Evolutionary conservation across 2,113 vertebrate genomes (phyloP).

Genomic region (Alosa alosa): DNA sequence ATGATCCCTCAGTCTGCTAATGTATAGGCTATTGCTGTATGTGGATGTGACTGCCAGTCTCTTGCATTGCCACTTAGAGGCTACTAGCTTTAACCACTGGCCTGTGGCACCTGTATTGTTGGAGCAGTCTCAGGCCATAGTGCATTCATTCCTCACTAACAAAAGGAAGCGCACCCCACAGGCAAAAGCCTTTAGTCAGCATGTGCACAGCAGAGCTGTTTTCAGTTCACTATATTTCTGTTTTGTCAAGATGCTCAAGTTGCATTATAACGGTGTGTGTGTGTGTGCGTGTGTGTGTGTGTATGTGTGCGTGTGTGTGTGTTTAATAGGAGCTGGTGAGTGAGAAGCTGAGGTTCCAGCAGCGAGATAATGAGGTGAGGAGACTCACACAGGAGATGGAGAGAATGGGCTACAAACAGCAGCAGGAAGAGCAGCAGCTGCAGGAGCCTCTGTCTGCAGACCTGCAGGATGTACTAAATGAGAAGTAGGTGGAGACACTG

Average conservation of each 20-base stretch:
- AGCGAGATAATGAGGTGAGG: slow-evolving; percentile 95
- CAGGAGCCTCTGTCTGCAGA: slow-evolving; percentile 79
- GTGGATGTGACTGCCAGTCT: background rate
- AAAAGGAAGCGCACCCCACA: background rate
- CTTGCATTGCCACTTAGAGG: background rate
- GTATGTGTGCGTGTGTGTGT: background rate
- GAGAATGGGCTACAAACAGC: slow-evolving; percentile 96
- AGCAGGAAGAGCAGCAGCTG: slow-evolving; percentile 73
- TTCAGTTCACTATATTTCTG: background rate
- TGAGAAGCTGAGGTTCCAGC: slow-evolving; percentile 92
- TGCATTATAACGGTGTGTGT: background rate
- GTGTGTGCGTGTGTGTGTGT: slow-evolving; percentile 23
- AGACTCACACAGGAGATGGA: slow-evolving; percentile 95
- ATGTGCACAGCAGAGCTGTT: background rate
- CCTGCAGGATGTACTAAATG: slow-evolving; percentile 82
- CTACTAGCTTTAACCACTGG: background rate
- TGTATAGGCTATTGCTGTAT: background rate
- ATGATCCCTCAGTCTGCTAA: background rate
- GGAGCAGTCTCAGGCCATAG: background rate
- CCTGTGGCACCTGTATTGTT: background rate
- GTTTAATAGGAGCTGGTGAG: slow-evolving; percentile 86
- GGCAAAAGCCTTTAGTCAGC: background rate
- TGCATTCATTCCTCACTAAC: background rate
- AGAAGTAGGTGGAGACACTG: slow-evolving; percentile 76
- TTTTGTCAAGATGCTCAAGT: background rate